Percentiles rank a stretch among this genome's conserved stretches.
Conservation (phyloP, 2,113 vertebrate genomes). For the Tyrannus savana region DNA sequence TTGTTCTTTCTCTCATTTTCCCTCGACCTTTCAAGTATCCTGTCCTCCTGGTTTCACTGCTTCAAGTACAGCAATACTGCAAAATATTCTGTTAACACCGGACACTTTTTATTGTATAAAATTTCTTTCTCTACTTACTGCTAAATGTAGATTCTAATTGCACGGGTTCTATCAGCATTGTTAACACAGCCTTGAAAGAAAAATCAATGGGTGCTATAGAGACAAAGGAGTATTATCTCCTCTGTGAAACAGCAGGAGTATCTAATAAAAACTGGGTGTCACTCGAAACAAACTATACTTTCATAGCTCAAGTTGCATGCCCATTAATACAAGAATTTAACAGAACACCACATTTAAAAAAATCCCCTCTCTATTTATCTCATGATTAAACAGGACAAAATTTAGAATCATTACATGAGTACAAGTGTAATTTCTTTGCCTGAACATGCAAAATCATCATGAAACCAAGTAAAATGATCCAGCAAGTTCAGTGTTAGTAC, state of each 20-base stretch:
- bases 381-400: not conserved
- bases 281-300: conserved; percentile 15
- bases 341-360: not conserved
- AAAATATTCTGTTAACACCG: conserved; percentile 42
- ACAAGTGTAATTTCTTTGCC: not conserved
- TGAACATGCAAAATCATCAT: not conserved
- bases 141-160: conserved; percentile 59
- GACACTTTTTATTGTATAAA: conserved; percentile 44
- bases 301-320: not conserved
- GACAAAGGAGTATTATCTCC: conserved; percentile 64
- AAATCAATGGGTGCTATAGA: conserved; percentile 68
- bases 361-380: not conserved
- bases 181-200: conserved; percentile 49
- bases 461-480: not conserved
- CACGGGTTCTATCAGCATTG: conserved; percentile 54
- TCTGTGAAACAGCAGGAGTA: conserved; percentile 28
- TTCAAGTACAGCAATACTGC: conserved; percentile 61
- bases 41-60: conserved; percentile 65
- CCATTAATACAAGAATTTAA: not conserved
- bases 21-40: conserved; percentile 72
- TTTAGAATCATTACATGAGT: not conserved
- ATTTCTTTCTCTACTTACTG: conserved; percentile 29
- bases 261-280: not conserved
- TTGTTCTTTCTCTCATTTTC: conserved; percentile 85
- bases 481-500: not conserved